phyloP scores from a whole-genome alignment of 2,797 vertebrate species.

The Periparus ater region DNA sequence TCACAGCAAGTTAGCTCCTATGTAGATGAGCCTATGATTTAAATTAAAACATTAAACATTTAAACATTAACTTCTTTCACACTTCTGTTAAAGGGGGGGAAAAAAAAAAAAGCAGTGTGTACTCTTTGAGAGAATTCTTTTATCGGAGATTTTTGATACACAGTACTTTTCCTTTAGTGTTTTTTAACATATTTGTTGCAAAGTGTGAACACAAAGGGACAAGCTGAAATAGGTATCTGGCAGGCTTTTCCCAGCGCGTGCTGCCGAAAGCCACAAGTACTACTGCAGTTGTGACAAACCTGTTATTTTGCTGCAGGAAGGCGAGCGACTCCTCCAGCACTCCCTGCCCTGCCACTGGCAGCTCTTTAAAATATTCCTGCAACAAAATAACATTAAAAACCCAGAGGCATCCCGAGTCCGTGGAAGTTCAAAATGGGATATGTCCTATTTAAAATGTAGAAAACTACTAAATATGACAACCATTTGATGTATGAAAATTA shows the following conservation, averaged over 20 bases:
- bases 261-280: constrained; percentile 68
- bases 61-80: constrained; percentile 32
- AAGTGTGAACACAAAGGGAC: constrained; percentile 72
- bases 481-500: constrained; percentile 86
- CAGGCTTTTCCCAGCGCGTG: constrained; percentile 24
- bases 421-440: constrained; percentile 79
- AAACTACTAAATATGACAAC: constrained; percentile 87
- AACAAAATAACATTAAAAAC: neutral
- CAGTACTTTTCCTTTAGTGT: neutral
- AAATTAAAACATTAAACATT: constrained; percentile 28
- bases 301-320: constrained; percentile 28
- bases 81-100: neutral
- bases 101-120: neutral
- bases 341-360: neutral
- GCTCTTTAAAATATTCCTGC: neutral
- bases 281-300: constrained; percentile 62
- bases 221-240: constrained; percentile 68
- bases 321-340: neutral
- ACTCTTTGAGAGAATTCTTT: neutral
- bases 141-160: neutral
- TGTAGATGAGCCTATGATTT: neutral
- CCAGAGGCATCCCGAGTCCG: constrained; percentile 22
- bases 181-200: constrained; percentile 38
- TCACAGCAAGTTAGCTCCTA: neutral
- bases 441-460: constrained; percentile 83